phyloP scores from a whole-genome alignment of 2,113 vertebrate species.

The Caracal caracal region DNA sequence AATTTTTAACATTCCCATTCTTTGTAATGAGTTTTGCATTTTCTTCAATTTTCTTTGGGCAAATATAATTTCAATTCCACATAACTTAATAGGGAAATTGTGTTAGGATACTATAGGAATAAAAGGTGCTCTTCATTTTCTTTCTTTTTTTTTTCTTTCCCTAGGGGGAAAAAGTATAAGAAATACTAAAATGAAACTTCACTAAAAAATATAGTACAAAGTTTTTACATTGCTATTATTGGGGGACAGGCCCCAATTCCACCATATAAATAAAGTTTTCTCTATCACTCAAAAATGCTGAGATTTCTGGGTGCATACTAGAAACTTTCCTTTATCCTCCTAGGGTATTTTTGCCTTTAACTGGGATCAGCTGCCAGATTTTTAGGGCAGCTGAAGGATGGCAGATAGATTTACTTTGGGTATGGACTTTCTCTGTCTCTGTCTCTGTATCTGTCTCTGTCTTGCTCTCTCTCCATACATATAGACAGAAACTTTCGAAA shows the following conservation, averaged over 20 bases:
- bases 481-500: neutral
- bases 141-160: neutral
- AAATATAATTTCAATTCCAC: constrained; percentile 48
- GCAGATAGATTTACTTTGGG: neutral
- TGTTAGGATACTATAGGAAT: neutral
- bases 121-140: constrained; percentile 28
- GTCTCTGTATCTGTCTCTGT: neutral
- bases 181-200: constrained; percentile 1
- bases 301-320: neutral
- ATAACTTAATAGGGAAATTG: constrained; percentile 45
- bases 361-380: neutral
- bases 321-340: neutral
- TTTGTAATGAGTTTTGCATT: constrained; percentile 57
- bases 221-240: neutral
- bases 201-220: neutral
- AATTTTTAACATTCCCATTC: constrained; percentile 46
- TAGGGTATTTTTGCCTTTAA: neutral
- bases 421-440: neutral
- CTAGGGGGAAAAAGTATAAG: constrained; percentile 19
- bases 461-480: neutral
- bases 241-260: neutral
- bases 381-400: neutral
- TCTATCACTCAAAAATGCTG: neutral
- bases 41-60: constrained; percentile 53
- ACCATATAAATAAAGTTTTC: neutral